Base-by-base conservation (phyloP, 2,113 vertebrate genomes). In the Puntigrus tetrazona region DNA sequence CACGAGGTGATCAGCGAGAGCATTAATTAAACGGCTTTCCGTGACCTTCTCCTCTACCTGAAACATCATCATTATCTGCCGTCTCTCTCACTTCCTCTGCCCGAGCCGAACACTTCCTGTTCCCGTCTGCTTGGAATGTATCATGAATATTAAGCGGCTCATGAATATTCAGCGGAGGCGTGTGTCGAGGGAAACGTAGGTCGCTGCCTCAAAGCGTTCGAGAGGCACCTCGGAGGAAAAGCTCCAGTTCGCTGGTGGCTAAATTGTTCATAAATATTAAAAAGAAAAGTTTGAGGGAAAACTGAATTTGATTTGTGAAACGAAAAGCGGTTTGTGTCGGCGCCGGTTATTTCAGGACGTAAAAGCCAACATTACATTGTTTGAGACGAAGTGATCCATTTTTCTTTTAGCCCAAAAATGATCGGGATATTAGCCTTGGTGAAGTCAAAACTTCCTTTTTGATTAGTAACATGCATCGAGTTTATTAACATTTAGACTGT, bases 61-160 rank as follows among this genome's bases (percentile, higher is more conserved):
- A 38, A n/a, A 13, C 65, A 69, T n/a, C 65, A 78, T 78, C 34
- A 78, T 59, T 59, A 78, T 38, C 75, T 57, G 9, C 20, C 2
- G 13, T 55, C 75, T 78, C 55, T 57, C 50, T 5, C 18, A 52
- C 50, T 27, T 27, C 59, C 59, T 61, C 25, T 13, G 11, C 25
- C 25, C 1, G 8, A 22, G 7, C 34, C 65, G 2, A 38, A 47
- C 11, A 6, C 52, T 50, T 57, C 22, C 43, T 43, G 29, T 36
- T 74, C 63, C n/a, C 34, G 29, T 78, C 11, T 7, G 69, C 29
- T 82, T 34, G 78, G 25, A 78, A 86, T 84, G 70, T 59, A 0
- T 38, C 20, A 69, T 87, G 78, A 79, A 50, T 73, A 84, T 84
- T 86, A 34, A 83, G 77, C 69, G 63, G 8, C 81, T 86, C 76